Evolutionary conservation across 2,888 invertebrate species (phyloP).

Genomic region (Netelia inedita): DNA sequence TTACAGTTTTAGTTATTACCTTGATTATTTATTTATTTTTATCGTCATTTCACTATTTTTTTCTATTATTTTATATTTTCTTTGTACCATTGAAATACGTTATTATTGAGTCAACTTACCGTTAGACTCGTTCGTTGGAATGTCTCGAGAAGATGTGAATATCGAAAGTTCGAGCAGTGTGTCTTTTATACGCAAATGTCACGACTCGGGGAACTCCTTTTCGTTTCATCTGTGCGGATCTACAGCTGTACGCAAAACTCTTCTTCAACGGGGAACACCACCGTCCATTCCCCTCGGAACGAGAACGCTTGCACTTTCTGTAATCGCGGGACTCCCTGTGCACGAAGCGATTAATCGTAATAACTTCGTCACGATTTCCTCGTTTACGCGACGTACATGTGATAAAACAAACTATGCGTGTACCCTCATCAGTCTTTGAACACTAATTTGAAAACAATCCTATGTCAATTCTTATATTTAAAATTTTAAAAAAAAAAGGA

Average conservation of each 20-base stretch:
- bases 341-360: neutral
- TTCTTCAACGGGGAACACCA: slow-evolving; percentile 4
- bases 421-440: too few relatives aligned
- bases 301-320: neutral
- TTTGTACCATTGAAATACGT: too few relatives aligned
- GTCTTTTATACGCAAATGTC: slow-evolving; percentile 44
- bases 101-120: neutral
- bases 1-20: too few relatives aligned
- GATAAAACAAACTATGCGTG: too few relatives aligned
- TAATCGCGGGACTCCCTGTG: neutral
- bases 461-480: too few relatives aligned
- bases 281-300: neutral
- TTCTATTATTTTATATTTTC: neutral
- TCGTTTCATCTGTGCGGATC: neutral
- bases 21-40: too few relatives aligned
- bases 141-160: slow-evolving; percentile 21
- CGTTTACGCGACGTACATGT: neutral
- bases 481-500: neutral
- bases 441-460: too few relatives aligned
- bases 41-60: neutral
- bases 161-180: neutral
- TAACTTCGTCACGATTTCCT: neutral
- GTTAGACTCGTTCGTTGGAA: slow-evolving; percentile 9
- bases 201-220: slow-evolving; percentile 32
- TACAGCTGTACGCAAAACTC: neutral